A percentile compares a stretch with the other conserved stretches of the same genome.
phyloP scores from a whole-genome alignment of 2,797 vertebrate genomes.

The Limnodromus scolopaceus region DNA sequence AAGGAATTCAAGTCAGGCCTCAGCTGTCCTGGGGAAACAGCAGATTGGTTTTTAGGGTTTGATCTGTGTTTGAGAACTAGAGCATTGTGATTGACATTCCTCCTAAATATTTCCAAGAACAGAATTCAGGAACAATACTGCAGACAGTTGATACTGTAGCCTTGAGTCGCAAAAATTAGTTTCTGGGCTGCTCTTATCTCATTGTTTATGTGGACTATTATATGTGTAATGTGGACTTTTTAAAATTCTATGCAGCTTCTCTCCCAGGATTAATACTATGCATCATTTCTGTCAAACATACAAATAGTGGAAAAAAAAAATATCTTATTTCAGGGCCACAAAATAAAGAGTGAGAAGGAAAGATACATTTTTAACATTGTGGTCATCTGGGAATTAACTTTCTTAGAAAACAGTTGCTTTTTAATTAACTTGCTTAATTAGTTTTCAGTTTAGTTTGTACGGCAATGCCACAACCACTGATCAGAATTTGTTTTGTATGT shows the following conservation, averaged over 20 bases:
- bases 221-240: background rate
- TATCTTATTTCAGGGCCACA: background rate
- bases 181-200: background rate
- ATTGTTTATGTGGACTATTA: background rate
- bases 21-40: background rate
- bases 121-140: background rate
- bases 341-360: background rate
- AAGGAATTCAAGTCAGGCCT: background rate
- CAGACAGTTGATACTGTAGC: background rate
- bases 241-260: background rate
- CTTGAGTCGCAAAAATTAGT: background rate
- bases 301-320: background rate
- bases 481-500: background rate
- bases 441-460: background rate
- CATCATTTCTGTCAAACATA: background rate
- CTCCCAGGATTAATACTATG: background rate
- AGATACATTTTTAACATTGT: background rate
- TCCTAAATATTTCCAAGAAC: background rate
- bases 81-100: background rate
- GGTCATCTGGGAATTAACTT: background rate
- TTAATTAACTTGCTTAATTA: background rate
- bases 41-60: background rate
- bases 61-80: background rate
- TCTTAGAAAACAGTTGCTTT: background rate
- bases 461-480: background rate